These are phyloP conservation scores for Psammodynastes pulverulentus DNA, from an alignment of 2,113 vertebrate species.

Conservation along the genomic window DNA sequence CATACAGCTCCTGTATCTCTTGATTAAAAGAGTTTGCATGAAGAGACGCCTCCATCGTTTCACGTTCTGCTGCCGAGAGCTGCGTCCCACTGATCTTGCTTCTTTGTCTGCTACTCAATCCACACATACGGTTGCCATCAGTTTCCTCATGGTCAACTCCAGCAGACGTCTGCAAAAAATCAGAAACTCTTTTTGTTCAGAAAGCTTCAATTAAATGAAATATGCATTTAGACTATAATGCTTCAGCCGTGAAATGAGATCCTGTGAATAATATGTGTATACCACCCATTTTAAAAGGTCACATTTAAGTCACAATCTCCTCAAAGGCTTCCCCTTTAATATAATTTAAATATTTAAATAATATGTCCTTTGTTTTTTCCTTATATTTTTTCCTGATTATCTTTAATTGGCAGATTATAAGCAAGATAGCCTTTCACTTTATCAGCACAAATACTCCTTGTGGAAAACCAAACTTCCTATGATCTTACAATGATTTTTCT, in stretches of 20 bases:
- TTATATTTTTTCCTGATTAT: neutral
- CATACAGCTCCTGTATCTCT: slow-evolving; percentile 26
- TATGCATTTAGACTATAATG: neutral
- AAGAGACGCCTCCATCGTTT: slow-evolving; percentile 56
- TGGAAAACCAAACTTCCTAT: neutral
- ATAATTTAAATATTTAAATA: neutral
- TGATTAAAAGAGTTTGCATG: slow-evolving; percentile 54
- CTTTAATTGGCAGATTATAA: neutral
- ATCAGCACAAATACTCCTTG: neutral
- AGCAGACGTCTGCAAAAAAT: slow-evolving; percentile 69
- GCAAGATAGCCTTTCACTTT: neutral
- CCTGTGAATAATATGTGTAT: neutral
- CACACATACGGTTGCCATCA: slow-evolving; percentile 75
- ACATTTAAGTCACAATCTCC: neutral
- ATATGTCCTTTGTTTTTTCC: neutral
- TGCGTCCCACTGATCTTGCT: slow-evolving; percentile 67
- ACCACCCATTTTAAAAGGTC: neutral
- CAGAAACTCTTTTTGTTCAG: slow-evolving; percentile 48
- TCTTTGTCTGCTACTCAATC: slow-evolving; percentile 73
- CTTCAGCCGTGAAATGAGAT: neutral
- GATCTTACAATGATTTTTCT: neutral
- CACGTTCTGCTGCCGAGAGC: slow-evolving; percentile 60
- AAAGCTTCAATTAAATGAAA: slow-evolving; percentile 16
- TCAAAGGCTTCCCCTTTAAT: neutral
- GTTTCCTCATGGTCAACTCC: slow-evolving; percentile 73